These are phyloP conservation scores for Sebastes alutus DNA, from an alignment of 2,797 vertebrate genomes.

Conservation along the genomic window DNA sequence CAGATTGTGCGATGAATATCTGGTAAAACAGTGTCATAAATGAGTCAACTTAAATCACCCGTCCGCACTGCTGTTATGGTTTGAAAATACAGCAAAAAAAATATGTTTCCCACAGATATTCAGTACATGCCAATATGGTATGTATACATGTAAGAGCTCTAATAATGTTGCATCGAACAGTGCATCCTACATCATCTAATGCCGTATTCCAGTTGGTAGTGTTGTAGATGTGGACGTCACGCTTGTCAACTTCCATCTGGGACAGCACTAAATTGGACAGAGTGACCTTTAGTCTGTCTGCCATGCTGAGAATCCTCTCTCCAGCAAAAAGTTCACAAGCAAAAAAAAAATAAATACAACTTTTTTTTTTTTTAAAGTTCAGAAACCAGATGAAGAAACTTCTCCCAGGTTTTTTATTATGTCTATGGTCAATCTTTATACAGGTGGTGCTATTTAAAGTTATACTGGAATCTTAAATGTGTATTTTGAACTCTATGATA, in stretches of 20 bases:
- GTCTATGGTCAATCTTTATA: background rate
- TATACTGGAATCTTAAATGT: too few relatives aligned
- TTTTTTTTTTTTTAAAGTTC: background rate
- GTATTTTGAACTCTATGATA: too few relatives aligned
- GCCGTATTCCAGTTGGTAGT: background rate
- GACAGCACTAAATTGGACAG: background rate
- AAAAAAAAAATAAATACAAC: background rate
- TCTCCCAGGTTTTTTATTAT: background rate
- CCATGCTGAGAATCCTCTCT: background rate
- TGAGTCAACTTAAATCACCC: background rate
- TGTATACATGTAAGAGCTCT: background rate
- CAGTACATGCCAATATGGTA: background rate
- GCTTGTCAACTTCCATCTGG: background rate
- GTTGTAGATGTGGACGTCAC: background rate
- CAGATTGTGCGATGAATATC: background rate
- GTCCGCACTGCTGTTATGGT: background rate
- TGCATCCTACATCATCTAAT: background rate
- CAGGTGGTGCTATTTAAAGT: background rate
- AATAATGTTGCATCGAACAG: background rate
- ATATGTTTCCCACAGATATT: too few relatives aligned
- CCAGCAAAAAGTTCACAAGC: background rate
- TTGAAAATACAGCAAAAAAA: background rate
- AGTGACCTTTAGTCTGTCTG: background rate
- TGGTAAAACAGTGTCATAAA: background rate
- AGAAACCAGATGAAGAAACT: background rate